These are phyloP conservation scores for Antennarius striatus DNA, from an alignment of 2,113 vertebrate genomes.

Conservation along the genomic window DNA sequence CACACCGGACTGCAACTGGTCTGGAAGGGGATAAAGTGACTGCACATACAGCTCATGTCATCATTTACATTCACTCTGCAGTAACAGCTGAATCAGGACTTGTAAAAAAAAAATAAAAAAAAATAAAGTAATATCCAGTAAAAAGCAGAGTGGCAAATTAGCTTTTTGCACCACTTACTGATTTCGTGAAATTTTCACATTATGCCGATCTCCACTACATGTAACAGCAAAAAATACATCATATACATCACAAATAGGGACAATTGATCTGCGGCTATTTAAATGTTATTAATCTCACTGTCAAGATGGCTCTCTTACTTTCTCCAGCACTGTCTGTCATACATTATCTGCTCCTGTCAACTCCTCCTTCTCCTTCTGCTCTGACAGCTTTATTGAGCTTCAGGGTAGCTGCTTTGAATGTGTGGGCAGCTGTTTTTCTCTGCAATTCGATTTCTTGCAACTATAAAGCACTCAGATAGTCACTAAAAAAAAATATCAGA, in stretches of 20 bases:
- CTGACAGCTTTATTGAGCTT: slow-evolving; percentile 31
- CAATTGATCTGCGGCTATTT: not conserved
- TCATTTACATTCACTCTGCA: slow-evolving; percentile 25
- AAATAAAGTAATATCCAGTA: slow-evolving; percentile 24
- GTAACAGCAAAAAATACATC: too few species aligned
- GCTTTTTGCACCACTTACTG: slow-evolving; percentile 12
- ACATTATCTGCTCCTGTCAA: not conserved
- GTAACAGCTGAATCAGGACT: slow-evolving; percentile 27
- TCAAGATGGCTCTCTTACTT: not conserved
- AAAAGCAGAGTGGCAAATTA: slow-evolving; percentile 28
- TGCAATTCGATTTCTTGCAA: slow-evolving; percentile 11
- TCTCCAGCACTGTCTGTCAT: not conserved
- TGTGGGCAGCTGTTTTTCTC: slow-evolving; percentile 17
- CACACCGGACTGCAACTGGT: not conserved
- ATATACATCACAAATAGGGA: not conserved
- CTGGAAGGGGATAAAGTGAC: slow-evolving; percentile 25
- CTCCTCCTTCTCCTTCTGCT: not conserved
- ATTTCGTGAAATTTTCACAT: not conserved
- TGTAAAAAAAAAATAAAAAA: slow-evolving; percentile 35
- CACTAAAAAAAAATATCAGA: too few species aligned
- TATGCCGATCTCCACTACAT: too few species aligned
- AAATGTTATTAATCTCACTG: not conserved
- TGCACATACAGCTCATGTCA: slow-evolving; percentile 38
- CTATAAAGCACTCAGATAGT: too few species aligned
- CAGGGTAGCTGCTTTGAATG: not conserved